Evolutionary conservation across 2,888 invertebrate genomes (phyloP), one percentile per base, ranked within the genome.

Genomic region (Seladonia tumulorum): DNA sequence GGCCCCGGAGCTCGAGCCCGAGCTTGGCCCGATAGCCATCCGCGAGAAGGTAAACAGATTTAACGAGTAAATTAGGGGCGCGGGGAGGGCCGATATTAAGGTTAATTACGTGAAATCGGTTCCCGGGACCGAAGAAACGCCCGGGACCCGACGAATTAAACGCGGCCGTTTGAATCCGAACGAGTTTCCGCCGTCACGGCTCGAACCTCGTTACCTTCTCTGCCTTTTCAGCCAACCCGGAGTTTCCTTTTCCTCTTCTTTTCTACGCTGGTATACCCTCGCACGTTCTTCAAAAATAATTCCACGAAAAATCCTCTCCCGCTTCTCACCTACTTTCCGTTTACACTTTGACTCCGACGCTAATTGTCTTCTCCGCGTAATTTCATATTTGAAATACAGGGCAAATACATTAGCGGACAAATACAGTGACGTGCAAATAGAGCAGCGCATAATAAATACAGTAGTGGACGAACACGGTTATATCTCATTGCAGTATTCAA

Each of bases 31-130:
- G 29, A 39, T 18, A 49, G 10, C 72, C 47, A 72, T 72, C 45
- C 47, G 72, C 72, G 72, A 72, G 72, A 72, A 72, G 68, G n/a
- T 47, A 72, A 47, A 25, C 47, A 72, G 72, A 72, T 47, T 47
- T 47, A 47, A 47, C 29, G 72, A 47, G 47, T 72, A 29, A 47
- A 72, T 47, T 45, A 25, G 22, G 22, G 22, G 39, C 39, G 68
- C 22, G 39, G 4, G 10, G 12, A 22, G 39, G 68, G 22, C 10
- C 68, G 68, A 68, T 68, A 68, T 72, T 72, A 72, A 45, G 47
- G 18, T 72, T 72, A 72, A 72, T 72, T 72, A 47, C 47, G 18
- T 8, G 25, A 47, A 72, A 72, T 47, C 47, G 29, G 72, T 47
- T 29, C 14, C n/a, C 47, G 47, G 47, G 12, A 29, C 45, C 25